phyloP scores from a whole-genome alignment of 2,113 vertebrate genomes.

The Oryzias melastigma region DNA sequence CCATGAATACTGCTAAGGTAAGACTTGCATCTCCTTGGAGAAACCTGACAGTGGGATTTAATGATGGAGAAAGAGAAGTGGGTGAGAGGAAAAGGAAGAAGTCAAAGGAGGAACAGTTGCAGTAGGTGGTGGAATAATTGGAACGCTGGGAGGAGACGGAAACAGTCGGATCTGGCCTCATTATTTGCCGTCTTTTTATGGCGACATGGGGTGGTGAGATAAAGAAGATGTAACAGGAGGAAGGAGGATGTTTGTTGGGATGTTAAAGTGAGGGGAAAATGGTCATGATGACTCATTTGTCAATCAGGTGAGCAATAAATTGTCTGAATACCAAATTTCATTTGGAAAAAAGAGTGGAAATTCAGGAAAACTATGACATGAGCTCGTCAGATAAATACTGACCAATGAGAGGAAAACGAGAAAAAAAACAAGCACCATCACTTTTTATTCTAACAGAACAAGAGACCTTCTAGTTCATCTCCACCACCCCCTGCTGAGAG shows the following conservation, averaged over 20 bases:
- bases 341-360: no score
- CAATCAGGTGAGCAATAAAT: neutral
- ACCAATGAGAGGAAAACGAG: neutral
- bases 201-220: neutral
- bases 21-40: conserved; percentile 15
- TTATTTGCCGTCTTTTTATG: conserved; percentile 21
- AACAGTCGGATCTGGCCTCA: conserved; percentile 34
- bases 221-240: neutral
- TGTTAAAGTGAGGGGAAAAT: neutral
- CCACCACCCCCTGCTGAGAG: neutral
- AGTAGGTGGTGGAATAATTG: conserved; percentile 39
- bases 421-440: neutral
- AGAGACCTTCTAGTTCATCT: neutral
- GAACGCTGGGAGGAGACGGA: conserved; percentile 31
- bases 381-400: neutral
- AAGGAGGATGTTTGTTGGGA: neutral
- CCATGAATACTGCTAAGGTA: conserved; percentile 2
- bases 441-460: neutral
- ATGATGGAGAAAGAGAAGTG: neutral
- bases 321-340: no score
- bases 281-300: neutral
- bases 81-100: conserved; percentile 16
- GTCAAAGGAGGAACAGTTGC: conserved; percentile 30
- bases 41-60: conserved; percentile 14
- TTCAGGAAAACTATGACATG: no score